Conservation (phyloP, 2,113 vertebrate genomes). For the Sylvietta virens region DNA sequence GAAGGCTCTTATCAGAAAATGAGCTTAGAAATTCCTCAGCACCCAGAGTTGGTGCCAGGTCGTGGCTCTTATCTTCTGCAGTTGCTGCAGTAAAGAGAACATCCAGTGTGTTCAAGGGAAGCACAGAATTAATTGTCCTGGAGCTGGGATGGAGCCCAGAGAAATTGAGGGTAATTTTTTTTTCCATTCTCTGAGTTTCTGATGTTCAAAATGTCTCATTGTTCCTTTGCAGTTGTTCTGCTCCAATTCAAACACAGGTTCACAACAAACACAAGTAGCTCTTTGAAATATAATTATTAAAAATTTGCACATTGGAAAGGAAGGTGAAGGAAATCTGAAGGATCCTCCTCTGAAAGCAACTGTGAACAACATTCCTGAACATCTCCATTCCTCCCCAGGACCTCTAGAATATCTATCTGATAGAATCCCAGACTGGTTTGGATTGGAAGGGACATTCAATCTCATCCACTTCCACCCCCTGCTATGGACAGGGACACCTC, state of each 20-base stretch:
- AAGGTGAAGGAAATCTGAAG: not conserved
- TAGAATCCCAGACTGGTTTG: not conserved
- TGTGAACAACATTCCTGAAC: not conserved
- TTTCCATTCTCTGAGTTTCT: not conserved
- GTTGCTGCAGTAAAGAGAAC: not conserved
- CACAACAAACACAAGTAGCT: not conserved
- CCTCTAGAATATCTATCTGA: not conserved
- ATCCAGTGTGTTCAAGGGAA: constrained; percentile 12
- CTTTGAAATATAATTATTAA: not conserved
- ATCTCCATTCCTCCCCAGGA: rapidly evolving
- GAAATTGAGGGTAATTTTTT: not conserved
- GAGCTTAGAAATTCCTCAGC: constrained; percentile 27
- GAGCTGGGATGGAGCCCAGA: not conserved
- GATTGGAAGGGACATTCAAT: not conserved
- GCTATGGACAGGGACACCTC: not conserved
- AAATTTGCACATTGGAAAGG: not conserved
- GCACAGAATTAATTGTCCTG: constrained; percentile 1
- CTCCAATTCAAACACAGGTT: not conserved
- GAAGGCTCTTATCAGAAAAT: constrained; percentile 35
- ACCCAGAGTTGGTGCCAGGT: not conserved
- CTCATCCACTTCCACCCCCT: rapidly evolving
- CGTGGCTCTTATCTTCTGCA: constrained; percentile 3
- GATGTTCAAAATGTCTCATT: not conserved
- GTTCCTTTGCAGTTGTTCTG: not conserved
- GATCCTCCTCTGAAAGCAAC: not conserved